phyloP scores from a whole-genome alignment of 2,888 invertebrate genomes.

The Polydrusus pterygomalis region DNA sequence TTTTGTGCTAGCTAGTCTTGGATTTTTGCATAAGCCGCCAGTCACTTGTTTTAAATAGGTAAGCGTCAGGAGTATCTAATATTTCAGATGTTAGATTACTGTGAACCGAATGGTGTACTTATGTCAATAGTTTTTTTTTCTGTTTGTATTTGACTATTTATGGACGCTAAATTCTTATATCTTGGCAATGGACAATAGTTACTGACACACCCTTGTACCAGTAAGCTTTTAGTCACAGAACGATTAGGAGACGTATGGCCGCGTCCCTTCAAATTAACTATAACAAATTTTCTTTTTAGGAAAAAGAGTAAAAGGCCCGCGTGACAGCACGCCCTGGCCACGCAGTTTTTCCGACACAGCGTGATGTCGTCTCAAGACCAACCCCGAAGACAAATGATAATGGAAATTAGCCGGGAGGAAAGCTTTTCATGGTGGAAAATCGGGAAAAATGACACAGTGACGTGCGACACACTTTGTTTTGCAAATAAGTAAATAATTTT shows the following conservation, averaged over 20 bases:
- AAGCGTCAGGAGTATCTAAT: no score
- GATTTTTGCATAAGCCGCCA: no score
- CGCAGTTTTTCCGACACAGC: conserved; percentile 48
- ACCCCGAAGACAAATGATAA: conserved; percentile 69
- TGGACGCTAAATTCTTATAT: no score
- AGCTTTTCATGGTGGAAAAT: conserved; percentile 64
- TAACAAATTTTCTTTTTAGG: conserved; percentile 48
- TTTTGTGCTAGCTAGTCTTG: no score
- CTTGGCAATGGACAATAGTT: no score
- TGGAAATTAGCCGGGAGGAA: conserved; percentile 69
- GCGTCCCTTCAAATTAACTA: conserved; percentile 40
- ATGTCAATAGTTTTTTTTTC: no score
- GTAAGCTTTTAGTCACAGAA: conserved; percentile 17
- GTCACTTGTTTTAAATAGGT: no score
- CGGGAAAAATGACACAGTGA: conserved; percentile 26
- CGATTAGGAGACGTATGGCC: conserved; percentile 21
- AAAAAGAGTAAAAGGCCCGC: conserved; percentile 31
- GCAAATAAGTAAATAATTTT: no score
- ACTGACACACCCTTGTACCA: neutral
- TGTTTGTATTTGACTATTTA: no score
- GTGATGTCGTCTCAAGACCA: conserved; percentile 53
- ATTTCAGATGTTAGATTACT: no score
- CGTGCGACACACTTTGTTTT: no score
- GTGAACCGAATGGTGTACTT: no score
- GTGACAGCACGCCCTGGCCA: conserved; percentile 37